Evolutionary conservation across 2,797 vertebrate species (phyloP).

Genomic region (Sebastes taczanowskii): DNA sequence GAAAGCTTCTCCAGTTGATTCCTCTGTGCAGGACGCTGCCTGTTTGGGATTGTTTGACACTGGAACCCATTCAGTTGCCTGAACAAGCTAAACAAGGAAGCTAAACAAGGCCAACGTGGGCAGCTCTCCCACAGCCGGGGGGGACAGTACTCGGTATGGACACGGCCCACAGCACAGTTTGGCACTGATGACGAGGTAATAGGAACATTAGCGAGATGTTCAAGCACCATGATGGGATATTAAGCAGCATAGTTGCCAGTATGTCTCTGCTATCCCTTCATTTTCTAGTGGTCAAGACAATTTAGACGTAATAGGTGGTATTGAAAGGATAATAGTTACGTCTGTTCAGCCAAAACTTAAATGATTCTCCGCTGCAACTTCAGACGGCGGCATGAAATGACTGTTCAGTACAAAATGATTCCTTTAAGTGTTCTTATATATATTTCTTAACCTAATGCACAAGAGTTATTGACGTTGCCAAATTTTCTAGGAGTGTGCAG

Average conservation of each 20-base stretch:
- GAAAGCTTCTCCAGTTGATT: not conserved
- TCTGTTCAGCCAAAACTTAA: conserved; percentile 4
- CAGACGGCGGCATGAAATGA: not conserved
- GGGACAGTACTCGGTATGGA: conserved; percentile 7
- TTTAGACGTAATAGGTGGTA: conserved; percentile 27
- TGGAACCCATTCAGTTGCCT: not conserved
- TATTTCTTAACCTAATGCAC: not conserved
- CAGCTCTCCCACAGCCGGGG: conserved; percentile 9
- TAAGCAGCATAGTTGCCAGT: conserved; percentile 33
- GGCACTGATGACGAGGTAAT: conserved; percentile 28
- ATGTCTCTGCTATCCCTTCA: conserved; percentile 24
- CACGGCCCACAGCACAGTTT: conserved; percentile 2
- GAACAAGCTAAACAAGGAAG: conserved; percentile 33
- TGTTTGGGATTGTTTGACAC: conserved; percentile 32
- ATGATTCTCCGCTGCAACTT: conserved; percentile 2
- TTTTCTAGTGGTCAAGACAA: conserved; percentile 39
- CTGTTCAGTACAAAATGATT: not conserved
- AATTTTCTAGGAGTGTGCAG: not conserved
- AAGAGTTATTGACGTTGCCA: not conserved
- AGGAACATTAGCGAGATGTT: conserved; percentile 33
- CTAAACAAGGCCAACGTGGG: conserved; percentile 21
- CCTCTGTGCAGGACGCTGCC: not conserved
- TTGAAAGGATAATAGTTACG: conserved; percentile 30
- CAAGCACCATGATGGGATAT: conserved; percentile 28
- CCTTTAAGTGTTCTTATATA: not conserved